Conservation (phyloP, 2,113 vertebrate species). For the Perognathus longimembris region DNA sequence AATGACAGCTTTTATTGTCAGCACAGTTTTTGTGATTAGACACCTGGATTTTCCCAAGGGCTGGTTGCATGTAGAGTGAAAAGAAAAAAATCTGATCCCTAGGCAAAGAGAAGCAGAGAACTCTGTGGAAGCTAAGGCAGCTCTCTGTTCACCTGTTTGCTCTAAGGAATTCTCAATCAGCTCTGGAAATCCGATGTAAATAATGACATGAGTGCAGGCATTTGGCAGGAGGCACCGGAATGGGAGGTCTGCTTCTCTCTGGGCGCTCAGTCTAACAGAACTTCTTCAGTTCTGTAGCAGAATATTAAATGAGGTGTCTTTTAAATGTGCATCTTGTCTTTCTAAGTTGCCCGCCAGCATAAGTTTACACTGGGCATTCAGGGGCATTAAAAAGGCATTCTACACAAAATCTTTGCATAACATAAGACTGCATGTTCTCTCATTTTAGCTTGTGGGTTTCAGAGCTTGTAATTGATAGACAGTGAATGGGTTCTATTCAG, state of each 20-base stretch:
- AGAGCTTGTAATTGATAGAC: slow-evolving; percentile 2
- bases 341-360: neutral
- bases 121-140: rapidly evolving
- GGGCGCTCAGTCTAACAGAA: neutral
- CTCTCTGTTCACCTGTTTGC: slow-evolving; percentile 26
- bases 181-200: slow-evolving; percentile 20
- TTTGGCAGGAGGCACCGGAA: neutral
- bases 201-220: neutral
- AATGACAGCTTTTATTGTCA: slow-evolving; percentile 58
- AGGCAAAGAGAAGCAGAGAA: neutral
- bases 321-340: neutral
- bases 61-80: neutral
- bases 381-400: neutral
- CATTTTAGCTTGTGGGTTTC: neutral
- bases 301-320: neutral
- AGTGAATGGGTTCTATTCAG: neutral
- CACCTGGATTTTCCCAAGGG: slow-evolving; percentile 38
- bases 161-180: slow-evolving; percentile 48
- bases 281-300: neutral
- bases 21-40: slow-evolving; percentile 5
- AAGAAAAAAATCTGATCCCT: neutral
- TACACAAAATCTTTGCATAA: neutral
- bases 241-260: neutral
- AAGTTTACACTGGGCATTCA: neutral
- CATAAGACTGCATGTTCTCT: neutral